phyloP scores from a whole-genome alignment of 2,888 invertebrate genomes.

The Acanthopleura granulata region DNA sequence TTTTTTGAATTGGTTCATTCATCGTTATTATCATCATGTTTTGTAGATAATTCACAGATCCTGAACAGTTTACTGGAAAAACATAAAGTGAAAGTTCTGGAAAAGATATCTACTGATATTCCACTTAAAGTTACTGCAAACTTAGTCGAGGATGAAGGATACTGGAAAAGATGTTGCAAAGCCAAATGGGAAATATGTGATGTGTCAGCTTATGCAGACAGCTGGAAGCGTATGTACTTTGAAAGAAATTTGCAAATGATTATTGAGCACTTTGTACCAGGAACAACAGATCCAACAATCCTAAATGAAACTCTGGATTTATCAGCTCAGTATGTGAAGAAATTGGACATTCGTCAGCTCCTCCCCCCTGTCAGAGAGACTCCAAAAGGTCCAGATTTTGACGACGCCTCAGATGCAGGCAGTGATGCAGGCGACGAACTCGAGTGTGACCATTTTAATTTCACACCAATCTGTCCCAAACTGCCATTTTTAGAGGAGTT shows the following conservation, averaged over 20 bases:
- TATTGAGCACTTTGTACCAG: conserved; percentile 68
- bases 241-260: conserved; percentile 68
- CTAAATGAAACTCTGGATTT: conserved; percentile 61
- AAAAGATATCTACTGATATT: conserved; percentile 62
- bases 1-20: too few relatives aligned
- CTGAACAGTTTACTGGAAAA: conserved; percentile 61
- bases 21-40: neutral
- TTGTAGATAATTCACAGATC: conserved; percentile 65
- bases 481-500: conserved; percentile 66
- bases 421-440: conserved; percentile 67
- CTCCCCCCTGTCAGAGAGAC: conserved; percentile 68
- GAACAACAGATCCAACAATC: conserved; percentile 59
- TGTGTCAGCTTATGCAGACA: conserved; percentile 60
- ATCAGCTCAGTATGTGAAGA: conserved; percentile 64
- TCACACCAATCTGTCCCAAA: conserved; percentile 59
- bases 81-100: conserved; percentile 64
- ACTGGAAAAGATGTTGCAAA: conserved; percentile 69
- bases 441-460: conserved; percentile 69
- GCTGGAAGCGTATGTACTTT: conserved; percentile 70
- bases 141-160: conserved; percentile 68
- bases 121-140: conserved; percentile 69
- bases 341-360: conserved; percentile 64
- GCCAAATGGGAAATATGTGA: conserved; percentile 68
- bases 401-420: conserved; percentile 64
- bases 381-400: conserved; percentile 58